These are phyloP conservation scores for Nomada fabriciana DNA, from an alignment of 2,888 invertebrate species.

Conservation along the genomic window DNA sequence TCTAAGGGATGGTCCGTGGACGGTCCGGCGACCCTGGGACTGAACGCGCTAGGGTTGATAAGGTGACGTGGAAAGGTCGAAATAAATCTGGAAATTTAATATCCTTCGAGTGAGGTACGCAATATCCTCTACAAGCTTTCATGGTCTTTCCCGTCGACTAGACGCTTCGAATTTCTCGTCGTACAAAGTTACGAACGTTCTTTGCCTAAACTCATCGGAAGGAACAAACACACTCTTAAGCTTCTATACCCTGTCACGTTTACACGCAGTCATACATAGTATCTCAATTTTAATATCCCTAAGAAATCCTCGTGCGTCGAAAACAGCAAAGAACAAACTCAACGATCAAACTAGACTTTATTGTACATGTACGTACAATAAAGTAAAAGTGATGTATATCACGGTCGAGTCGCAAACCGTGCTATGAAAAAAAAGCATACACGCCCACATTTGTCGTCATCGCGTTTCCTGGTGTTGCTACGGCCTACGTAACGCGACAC, in stretches of 20 bases:
- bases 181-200: constrained; percentile 33
- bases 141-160: constrained; percentile 12
- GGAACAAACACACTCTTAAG: neutral
- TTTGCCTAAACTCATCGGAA: constrained; percentile 63
- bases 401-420: no score
- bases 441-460: neutral
- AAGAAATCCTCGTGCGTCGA: no score
- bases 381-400: no score
- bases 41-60: constrained; percentile 61
- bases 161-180: constrained; percentile 17
- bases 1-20: no score
- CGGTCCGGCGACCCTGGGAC: constrained; percentile 56
- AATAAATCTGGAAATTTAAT: constrained; percentile 83
- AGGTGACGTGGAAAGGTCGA: constrained; percentile 65
- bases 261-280: no score
- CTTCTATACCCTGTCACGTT: no score
- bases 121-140: constrained; percentile 81
- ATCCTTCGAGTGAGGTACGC: constrained; percentile 80
- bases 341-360: no score
- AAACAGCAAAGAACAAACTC: no score
- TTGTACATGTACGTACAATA: no score
- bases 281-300: no score
- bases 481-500: neutral
- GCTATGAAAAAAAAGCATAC: no score
- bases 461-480: neutral